These are phyloP conservation scores for Ammodytes marinus DNA, from an alignment of 2,113 vertebrate genomes.

Conservation along the genomic window DNA sequence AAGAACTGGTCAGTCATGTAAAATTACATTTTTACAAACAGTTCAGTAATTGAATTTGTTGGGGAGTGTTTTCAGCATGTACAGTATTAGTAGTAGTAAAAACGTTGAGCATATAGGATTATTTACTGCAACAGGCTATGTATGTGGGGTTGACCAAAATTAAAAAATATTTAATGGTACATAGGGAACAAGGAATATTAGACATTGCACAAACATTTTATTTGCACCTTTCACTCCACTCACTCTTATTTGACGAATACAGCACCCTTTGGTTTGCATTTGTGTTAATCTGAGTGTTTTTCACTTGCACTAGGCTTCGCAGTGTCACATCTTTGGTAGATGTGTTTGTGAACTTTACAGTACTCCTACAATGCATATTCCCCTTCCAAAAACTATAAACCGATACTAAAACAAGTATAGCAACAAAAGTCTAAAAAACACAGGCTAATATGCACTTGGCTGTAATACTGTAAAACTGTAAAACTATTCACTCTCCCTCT, in stretches of 20 bases:
- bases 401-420: neutral
- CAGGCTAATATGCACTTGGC: neutral
- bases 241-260: neutral
- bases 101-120: neutral
- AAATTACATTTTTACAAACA: neutral
- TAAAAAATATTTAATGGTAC: no score
- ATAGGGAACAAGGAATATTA: no score
- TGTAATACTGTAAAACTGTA: slow-evolving; percentile 13
- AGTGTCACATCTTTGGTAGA: neutral
- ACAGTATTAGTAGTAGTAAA: no score
- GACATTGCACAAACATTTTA: no score
- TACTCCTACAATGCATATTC: neutral
- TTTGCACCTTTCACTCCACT: no score
- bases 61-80: neutral
- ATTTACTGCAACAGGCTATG: neutral
- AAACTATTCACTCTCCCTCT: slow-evolving; percentile 29
- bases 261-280: neutral
- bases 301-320: neutral
- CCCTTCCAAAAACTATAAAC: neutral
- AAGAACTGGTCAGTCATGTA: neutral
- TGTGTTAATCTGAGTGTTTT: neutral
- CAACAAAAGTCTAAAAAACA: slow-evolving; percentile 1
- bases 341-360: neutral
- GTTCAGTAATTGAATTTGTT: neutral
- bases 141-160: neutral